Base-by-base conservation (phyloP, 2,888 invertebrate genomes). In the Drosophila kokeensis region DNA sequence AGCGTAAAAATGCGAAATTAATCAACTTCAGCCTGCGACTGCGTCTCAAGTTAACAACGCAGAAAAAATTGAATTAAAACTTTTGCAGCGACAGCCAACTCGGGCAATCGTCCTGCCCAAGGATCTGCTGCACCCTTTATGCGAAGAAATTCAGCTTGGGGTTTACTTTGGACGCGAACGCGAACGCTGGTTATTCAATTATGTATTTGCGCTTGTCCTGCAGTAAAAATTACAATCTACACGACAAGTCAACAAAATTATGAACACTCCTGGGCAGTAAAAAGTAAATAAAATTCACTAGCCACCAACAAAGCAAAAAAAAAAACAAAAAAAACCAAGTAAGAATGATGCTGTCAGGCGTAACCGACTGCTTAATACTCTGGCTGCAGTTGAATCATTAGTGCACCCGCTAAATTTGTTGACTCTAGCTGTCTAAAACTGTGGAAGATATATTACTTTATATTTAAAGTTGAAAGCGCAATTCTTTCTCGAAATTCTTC, bases 191-290 rank as follows among this genome's bases (percentile, higher is more conserved):
- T 85, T 91, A 90, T 91, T 90, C 91, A 90, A 90, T 90, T 90
- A 90, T 91, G 85, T 89, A 86, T 88, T 91, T 89, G 90, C 82
- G 89, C 89, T 90, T 91, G 91, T 91, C 91, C 90, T 90, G 91
- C 91, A 87, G 90, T 84, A 86, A 90, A 87, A 90, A 90, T 90
- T 91, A 90, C 91, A 84, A 84, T 83, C 85, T 84, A 84, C 89
- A 87, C 86, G 91, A 90, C 91, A 90, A 90, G 89, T 91, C 91
- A 91, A 89, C 87, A 87, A 85, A 91, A 91, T 91, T 91, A 91
- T 91, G 89, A 91, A 90, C 89, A 91, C 88, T 83, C 73, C 82
- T 78, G 83, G 82, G 78, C 83, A 90, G 89, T 90, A 90, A 90
- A 87, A 68, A 76, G 76, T 74, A 87, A 89, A 89, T 82, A 89